A percentile compares a stretch with the other conserved stretches of the same genome.
phyloP scores from a whole-genome alignment of 2,797 vertebrate genomes.

The Characodon lateralis region DNA sequence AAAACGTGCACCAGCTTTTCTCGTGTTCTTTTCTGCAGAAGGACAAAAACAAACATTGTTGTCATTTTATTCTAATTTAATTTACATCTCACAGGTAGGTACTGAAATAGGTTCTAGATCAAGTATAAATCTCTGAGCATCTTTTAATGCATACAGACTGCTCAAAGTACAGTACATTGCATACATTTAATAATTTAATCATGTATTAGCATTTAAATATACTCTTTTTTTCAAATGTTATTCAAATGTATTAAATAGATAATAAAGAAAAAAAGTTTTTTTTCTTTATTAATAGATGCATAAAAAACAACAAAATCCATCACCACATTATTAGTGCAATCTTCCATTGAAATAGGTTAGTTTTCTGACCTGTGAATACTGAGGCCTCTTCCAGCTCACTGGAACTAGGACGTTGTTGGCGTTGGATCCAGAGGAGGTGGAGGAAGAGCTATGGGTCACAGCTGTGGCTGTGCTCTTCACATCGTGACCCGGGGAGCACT shows the following conservation, averaged over 20 bases:
- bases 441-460: constrained; percentile 93
- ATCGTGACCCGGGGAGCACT: constrained; percentile 86
- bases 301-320: neutral
- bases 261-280: no score
- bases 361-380: constrained; percentile 91
- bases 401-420: constrained; percentile 96
- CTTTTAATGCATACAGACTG: neutral
- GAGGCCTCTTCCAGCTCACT: constrained; percentile 98
- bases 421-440: constrained; percentile 95
- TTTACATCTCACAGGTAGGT: neutral
- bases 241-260: neutral
- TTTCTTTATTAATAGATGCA: neutral
- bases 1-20: constrained; percentile 97
- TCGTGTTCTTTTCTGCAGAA: constrained; percentile 91
- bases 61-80: neutral
- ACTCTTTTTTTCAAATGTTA: neutral
- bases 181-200: neutral
- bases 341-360: neutral
- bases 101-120: neutral
- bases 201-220: neutral
- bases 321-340: neutral
- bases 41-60: constrained; percentile 26
- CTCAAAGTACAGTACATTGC: neutral
- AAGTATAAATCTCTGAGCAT: neutral
- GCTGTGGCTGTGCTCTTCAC: constrained; percentile 88